Evolutionary conservation across 2,797 vertebrate species (phyloP).

Genomic region (Hylomyscus alleni): DNA sequence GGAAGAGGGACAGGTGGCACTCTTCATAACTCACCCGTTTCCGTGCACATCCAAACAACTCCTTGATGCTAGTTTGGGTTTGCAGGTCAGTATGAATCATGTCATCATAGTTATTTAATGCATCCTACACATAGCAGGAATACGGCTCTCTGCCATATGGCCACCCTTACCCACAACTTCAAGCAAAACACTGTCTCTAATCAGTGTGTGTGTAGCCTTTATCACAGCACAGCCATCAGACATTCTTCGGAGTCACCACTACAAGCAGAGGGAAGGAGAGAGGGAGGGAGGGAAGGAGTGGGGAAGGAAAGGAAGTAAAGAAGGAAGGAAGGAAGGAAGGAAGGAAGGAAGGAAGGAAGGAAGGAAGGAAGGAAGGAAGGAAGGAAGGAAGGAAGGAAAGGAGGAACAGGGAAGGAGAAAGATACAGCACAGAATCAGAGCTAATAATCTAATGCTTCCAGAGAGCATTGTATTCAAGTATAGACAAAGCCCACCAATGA

Average conservation of each 20-base stretch:
- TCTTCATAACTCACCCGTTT: too few species aligned
- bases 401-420: not conserved
- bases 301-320: not conserved
- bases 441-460: not conserved
- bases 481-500: not conserved
- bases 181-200: not conserved
- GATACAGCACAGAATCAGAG: not conserved
- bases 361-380: not conserved
- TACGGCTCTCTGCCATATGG: not conserved
- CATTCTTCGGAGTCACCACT: not conserved
- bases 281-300: rapidly evolving
- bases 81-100: not conserved
- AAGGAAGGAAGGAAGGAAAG: not conserved
- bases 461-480: not conserved
- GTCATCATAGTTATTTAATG: too few species aligned
- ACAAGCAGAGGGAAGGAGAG: not conserved
- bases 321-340: rapidly evolving
- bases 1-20: too few species aligned
- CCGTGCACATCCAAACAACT: not conserved
- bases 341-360: rapidly evolving
- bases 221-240: not conserved
- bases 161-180: not conserved
- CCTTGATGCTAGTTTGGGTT: not conserved
- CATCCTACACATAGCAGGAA: not conserved
- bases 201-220: not conserved